Evolutionary conservation across 2,113 vertebrate species (phyloP).

Genomic region (Bambusicola thoracicus): DNA sequence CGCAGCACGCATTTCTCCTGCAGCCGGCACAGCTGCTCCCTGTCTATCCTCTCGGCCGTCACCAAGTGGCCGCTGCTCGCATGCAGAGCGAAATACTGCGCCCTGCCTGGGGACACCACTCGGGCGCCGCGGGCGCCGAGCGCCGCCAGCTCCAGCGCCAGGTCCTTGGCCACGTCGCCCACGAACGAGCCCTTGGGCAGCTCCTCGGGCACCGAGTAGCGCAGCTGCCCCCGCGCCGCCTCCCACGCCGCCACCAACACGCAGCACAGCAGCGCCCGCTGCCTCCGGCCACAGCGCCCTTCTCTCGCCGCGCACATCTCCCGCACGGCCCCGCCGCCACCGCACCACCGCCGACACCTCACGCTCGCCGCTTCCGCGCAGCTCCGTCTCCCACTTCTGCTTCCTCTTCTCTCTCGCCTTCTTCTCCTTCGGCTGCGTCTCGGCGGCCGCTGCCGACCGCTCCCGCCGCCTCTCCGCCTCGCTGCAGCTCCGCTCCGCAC

Average conservation of each 20-base stretch:
- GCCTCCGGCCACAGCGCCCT: neutral
- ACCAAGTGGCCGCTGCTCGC: slow-evolving; percentile 67
- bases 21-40: slow-evolving; percentile 79
- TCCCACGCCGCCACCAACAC: slow-evolving; percentile 52
- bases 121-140: slow-evolving; percentile 60
- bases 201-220: slow-evolving; percentile 77
- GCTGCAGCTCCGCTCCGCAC: no score
- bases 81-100: slow-evolving; percentile 72
- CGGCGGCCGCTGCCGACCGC: no score
- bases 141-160: slow-evolving; percentile 45
- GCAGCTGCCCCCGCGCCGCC: slow-evolving; percentile 66
- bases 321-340: no score
- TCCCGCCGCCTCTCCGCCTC: no score
- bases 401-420: no score
- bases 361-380: no score
- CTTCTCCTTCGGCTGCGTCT: no score
- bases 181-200: slow-evolving; percentile 67
- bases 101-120: slow-evolving; percentile 41
- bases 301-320: neutral
- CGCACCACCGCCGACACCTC: no score
- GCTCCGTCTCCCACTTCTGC: no score
- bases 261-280: slow-evolving; percentile 28
- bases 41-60: slow-evolving; percentile 71
- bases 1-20: slow-evolving; percentile 5
- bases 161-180: slow-evolving; percentile 74